A percentile compares a stretch with the other conserved stretches of the same genome.
Evolutionary conservation across 2,888 invertebrate species (phyloP).

Genomic region (Nesidiocoris tenuis): DNA sequence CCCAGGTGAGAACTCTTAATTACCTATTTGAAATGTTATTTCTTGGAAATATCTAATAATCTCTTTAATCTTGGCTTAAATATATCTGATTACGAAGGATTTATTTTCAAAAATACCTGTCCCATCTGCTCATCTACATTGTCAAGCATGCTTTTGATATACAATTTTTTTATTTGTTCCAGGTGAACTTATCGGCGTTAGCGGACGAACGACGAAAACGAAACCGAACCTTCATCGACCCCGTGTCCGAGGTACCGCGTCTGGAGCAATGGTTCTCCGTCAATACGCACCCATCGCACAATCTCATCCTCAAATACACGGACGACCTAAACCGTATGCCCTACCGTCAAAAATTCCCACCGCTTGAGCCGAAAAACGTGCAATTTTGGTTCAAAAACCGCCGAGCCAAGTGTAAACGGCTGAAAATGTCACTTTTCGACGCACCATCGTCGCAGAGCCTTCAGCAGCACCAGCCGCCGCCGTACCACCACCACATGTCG

Average conservation of each 20-base stretch:
- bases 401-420: constrained; percentile 94
- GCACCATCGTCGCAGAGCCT: constrained; percentile 51
- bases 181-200: constrained; percentile 47
- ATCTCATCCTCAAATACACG: constrained; percentile 95
- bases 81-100: too few species aligned
- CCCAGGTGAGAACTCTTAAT: constrained; percentile 48
- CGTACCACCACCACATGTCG: constrained; percentile 49
- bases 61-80: too few species aligned
- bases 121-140: too few species aligned
- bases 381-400: constrained; percentile 99
- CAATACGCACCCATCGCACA: constrained; percentile 98
- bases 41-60: too few species aligned
- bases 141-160: too few species aligned
- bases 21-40: background rate
- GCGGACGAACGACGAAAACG: constrained; percentile 85
- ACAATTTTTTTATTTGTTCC: constrained; percentile 13
- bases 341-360: constrained; percentile 96
- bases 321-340: constrained; percentile 96
- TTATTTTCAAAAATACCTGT: too few species aligned
- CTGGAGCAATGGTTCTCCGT: constrained; percentile 94
- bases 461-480: constrained; percentile 45
- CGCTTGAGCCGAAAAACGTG: constrained; percentile 98
- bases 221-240: constrained; percentile 98
- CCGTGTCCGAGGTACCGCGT: constrained; percentile 94
- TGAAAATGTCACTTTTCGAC: constrained; percentile 87